Evolutionary conservation across 2,113 vertebrate species (phyloP), one percentile per base, ranked within the genome.

Genomic region (Andinoacara biseriatus): DNA sequence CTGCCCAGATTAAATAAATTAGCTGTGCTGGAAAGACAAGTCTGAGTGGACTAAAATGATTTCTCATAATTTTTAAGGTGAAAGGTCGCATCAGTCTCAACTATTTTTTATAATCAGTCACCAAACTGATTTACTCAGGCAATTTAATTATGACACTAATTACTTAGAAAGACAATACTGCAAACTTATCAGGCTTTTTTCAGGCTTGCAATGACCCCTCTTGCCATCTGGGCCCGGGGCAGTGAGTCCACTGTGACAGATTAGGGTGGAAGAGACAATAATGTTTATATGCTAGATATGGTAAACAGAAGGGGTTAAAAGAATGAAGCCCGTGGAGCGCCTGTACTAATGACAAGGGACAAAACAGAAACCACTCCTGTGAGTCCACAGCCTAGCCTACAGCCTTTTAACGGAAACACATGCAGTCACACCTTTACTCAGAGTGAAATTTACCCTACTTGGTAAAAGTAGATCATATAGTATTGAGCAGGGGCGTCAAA

Each of bases 341-440:
- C 65, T 13, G 26, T 26, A 52, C 26, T 0, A 10, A 52, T 8
- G 46, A 31, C 43, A 49, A 69, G 46, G 65, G 65, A 17, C 22
- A 29, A 22, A 31, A 29, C 26, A 52, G 17, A 18, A 52, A 52
- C 49, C 2, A 2, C 15, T 18, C 6, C 46, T 49, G 46, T 49
- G 15, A 49, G 14, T 17, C 15, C 14, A 69, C 24, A 75, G 10
- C 11, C 57, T 74, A 57, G 11, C 61, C 33, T 69, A 2, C 0
- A 20, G 58, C 38, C 74, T 60, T 56, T 80, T 61, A 38, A 22
- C 2, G 5, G 10, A 78, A 86, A 78, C 69, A 63, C 38, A 10
- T 22, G 40, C 31, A 24, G 22, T 31, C 1, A 1, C 4, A 14
- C 8, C n/a, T 61, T 31, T 17, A 13, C 7, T n/a, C 13, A 2